A percentile compares a stretch with the other conserved stretches of the same genome.
Evolutionary conservation across 2,797 vertebrate species (phyloP).

Genomic region (Enteromius trimaculatus): DNA sequence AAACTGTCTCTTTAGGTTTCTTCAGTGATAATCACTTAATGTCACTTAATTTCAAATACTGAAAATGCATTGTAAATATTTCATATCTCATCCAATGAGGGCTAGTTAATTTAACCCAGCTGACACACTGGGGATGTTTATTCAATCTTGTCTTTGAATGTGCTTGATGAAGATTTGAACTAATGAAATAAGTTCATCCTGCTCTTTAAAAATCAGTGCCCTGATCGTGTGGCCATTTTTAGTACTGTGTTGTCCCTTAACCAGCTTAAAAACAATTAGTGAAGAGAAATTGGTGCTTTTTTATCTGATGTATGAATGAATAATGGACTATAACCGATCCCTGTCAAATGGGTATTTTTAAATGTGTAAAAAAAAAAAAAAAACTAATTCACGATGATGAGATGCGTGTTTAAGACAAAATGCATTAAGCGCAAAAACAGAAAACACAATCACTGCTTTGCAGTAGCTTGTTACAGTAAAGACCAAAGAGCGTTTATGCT

Average conservation of each 20-base stretch:
- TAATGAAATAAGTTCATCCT: background rate
- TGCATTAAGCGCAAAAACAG: background rate
- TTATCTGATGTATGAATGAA: background rate
- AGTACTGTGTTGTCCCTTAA: background rate
- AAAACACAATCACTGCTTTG: background rate
- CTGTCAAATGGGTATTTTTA: background rate
- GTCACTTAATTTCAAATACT: background rate
- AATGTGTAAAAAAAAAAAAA: background rate
- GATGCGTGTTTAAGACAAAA: background rate
- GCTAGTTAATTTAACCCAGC: background rate
- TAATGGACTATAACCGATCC: background rate
- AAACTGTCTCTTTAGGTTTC: background rate
- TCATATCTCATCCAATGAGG: background rate
- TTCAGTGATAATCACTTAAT: background rate
- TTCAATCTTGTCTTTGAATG: background rate
- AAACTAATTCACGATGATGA: background rate
- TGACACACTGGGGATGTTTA: background rate
- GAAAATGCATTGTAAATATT: background rate
- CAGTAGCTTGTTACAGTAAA: background rate
- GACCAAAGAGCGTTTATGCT: slow-evolving; percentile 11
- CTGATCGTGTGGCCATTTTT: background rate
- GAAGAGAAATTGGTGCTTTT: background rate
- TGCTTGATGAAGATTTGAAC: background rate
- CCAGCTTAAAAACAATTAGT: too few relatives aligned
- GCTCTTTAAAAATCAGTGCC: background rate